phyloP scores from a whole-genome alignment of 2,888 invertebrate genomes.

The Anorthoa munda region DNA sequence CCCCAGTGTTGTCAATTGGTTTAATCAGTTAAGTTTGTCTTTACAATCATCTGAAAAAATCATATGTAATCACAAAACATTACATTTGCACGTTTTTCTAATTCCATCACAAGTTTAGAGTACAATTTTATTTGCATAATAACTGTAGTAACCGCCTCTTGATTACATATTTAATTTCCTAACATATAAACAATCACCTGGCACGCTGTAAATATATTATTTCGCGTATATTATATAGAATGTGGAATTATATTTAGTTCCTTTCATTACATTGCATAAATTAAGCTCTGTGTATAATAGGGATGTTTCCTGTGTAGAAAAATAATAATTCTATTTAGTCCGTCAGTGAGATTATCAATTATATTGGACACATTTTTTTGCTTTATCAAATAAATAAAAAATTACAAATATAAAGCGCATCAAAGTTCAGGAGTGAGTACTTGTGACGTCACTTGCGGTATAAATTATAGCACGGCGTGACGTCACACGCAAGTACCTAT shows the following conservation, averaged over 20 bases:
- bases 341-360: too few species aligned
- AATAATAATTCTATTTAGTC: too few species aligned
- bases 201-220: slow-evolving; percentile 34
- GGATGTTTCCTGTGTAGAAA: too few species aligned
- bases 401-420: too few species aligned
- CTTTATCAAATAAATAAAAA: too few species aligned
- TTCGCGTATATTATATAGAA: slow-evolving; percentile 8
- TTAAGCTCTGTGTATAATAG: neutral
- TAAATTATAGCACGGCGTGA: too few species aligned
- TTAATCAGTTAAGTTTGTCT: too few species aligned
- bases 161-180: slow-evolving; percentile 28
- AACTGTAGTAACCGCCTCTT: slow-evolving; percentile 22
- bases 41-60: slow-evolving; percentile 40
- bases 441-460: too few species aligned
- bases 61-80: slow-evolving; percentile 23
- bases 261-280: slow-evolving; percentile 30
- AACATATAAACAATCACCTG: slow-evolving; percentile 17
- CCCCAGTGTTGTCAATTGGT: too few species aligned
- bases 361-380: too few species aligned
- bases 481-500: too few species aligned
- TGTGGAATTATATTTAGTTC: slow-evolving; percentile 18
- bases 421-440: too few species aligned
- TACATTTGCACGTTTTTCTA: slow-evolving; percentile 6
- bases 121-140: slow-evolving; percentile 9
- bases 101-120: slow-evolving; percentile 1